phyloP scores from a whole-genome alignment of 2,797 vertebrate genomes.

The Borostomias antarcticus region DNA sequence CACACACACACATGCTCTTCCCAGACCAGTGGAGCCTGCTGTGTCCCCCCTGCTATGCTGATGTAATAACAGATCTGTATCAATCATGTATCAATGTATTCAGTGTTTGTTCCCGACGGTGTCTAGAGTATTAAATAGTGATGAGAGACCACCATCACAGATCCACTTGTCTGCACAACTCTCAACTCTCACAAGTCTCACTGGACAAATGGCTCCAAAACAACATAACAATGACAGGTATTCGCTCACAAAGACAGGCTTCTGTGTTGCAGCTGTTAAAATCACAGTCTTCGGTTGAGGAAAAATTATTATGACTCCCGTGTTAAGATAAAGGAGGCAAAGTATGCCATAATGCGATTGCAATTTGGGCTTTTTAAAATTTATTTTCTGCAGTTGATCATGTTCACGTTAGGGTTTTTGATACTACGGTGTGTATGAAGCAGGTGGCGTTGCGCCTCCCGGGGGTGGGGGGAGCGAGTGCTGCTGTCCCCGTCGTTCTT shows the following conservation, averaged over 20 bases:
- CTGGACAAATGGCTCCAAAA: background rate
- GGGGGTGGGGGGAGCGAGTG: no score
- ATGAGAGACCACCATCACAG: background rate
- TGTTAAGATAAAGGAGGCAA: no score
- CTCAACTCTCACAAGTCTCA: no score
- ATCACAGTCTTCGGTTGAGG: no score
- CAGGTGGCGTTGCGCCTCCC: no score
- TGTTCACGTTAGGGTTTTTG: background rate
- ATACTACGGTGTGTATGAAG: no score
- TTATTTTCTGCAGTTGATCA: background rate
- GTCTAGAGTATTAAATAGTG: slow-evolving; percentile 18
- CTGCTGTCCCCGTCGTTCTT: slow-evolving; percentile 23
- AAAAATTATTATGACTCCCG: no score
- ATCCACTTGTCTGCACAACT: background rate
- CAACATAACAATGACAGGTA: background rate
- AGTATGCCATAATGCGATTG: no score
- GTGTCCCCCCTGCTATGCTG: slow-evolving; percentile 20
- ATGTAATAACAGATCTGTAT: slow-evolving; percentile 16
- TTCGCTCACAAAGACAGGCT: background rate
- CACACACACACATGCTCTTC: background rate
- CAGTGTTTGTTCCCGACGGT: slow-evolving; percentile 15
- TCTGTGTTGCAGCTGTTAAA: background rate
- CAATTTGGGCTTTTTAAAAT: background rate
- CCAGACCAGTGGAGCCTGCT: background rate
- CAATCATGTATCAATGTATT: slow-evolving; percentile 1